Conservation (phyloP, 2,888 invertebrate species). For the Gymnocheta viridis region DNA sequence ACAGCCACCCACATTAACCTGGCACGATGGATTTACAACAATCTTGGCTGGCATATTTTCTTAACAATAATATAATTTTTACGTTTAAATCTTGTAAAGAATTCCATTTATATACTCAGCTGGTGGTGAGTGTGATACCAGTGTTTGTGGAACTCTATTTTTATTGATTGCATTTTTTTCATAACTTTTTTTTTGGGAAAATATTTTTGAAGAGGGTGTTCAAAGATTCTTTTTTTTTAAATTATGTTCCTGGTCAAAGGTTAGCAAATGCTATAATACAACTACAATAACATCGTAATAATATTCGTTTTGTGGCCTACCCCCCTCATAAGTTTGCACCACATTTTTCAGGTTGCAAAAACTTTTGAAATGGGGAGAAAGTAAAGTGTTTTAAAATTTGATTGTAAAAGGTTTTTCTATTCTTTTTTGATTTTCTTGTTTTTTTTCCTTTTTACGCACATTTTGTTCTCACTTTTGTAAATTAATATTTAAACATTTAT, state of each 20-base stretch:
- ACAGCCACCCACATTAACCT: constrained; percentile 58
- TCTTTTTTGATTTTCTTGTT: constrained; percentile 16
- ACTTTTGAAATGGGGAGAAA: not conserved
- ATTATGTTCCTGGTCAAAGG: constrained; percentile 67
- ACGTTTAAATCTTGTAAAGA: constrained; percentile 52
- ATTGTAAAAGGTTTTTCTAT: constrained; percentile 71
- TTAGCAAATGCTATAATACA: constrained; percentile 55
- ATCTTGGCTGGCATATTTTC: constrained; percentile 34
- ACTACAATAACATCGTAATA: constrained; percentile 55
- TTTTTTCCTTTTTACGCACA: constrained; percentile 75
- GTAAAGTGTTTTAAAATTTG: constrained; percentile 77
- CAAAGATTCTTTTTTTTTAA: constrained; percentile 25
- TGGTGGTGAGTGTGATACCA: constrained; percentile 60
- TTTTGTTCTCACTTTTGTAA: constrained; percentile 79
- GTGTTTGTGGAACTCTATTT: constrained; percentile 37
- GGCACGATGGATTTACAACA: constrained; percentile 25
- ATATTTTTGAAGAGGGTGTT: constrained; percentile 62
- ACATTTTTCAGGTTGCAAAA: constrained; percentile 47
- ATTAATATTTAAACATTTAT: constrained; percentile 76
- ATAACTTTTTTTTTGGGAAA: constrained; percentile 51
- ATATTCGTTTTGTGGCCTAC: constrained; percentile 68
- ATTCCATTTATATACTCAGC: constrained; percentile 59
- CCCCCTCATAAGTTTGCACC: constrained; percentile 53
- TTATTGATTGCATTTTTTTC: constrained; percentile 39
- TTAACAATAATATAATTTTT: constrained; percentile 38